These are phyloP conservation scores for Serripes groenlandicus DNA, from an alignment of 2,888 invertebrate species.

Conservation along the genomic window DNA sequence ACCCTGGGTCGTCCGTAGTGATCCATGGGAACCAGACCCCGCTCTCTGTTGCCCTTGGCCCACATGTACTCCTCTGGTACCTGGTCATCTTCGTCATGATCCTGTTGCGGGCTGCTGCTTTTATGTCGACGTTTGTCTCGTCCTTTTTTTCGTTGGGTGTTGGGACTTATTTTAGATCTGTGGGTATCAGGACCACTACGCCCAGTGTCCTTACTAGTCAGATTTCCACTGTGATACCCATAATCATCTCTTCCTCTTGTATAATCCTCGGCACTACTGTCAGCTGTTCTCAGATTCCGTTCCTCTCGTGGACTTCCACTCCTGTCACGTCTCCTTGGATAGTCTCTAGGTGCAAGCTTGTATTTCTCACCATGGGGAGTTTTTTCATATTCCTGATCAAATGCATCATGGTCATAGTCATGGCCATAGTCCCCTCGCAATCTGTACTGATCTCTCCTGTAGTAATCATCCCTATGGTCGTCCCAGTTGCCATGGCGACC, in stretches of 20 bases:
- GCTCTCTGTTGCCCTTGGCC: constrained; percentile 37
- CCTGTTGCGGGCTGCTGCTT: constrained; percentile 36
- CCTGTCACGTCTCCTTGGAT: constrained; percentile 31
- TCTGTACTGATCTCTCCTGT: constrained; percentile 40
- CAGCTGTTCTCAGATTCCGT: constrained; percentile 48
- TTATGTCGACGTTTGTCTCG: constrained; percentile 42
- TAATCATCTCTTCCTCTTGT: constrained; percentile 47
- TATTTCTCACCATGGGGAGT: constrained; percentile 65
- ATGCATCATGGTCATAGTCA: constrained; percentile 40
- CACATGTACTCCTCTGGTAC: constrained; percentile 60
- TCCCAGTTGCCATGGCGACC: constrained; percentile 32
- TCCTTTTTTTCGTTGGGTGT: constrained; percentile 31
- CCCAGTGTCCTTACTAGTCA: constrained; percentile 39
- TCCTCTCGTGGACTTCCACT: constrained; percentile 57
- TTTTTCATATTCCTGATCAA: constrained; percentile 39
- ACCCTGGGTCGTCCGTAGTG: background rate
- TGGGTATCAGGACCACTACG: constrained; percentile 10
- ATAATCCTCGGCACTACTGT: constrained; percentile 61
- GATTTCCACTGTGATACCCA: constrained; percentile 59
- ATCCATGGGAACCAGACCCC: constrained; percentile 29
- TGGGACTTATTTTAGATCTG: constrained; percentile 13
- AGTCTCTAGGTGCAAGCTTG: constrained; percentile 58
- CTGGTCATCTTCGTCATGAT: constrained; percentile 23
- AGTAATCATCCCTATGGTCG: constrained; percentile 38
- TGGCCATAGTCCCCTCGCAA: constrained; percentile 23